Conservation (phyloP, 92 coral and sea anemone genomes). For the Metridium senile region DNA sequence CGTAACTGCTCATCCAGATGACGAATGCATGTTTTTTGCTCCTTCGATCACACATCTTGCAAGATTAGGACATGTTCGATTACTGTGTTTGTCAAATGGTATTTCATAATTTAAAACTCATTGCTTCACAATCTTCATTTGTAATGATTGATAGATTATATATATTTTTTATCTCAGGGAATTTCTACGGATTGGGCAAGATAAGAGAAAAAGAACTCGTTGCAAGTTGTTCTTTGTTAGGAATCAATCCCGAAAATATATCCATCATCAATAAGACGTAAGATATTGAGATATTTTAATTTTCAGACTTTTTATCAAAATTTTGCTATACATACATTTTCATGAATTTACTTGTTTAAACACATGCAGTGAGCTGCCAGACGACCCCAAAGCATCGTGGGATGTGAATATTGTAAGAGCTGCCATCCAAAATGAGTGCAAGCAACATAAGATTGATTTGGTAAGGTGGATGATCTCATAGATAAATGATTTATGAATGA, state of each 20-base stretch:
- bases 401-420: conserved; percentile 51
- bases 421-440: conserved; percentile 53
- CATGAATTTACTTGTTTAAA: too few relatives aligned
- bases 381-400: conserved; percentile 72
- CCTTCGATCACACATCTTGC: conserved; percentile 74
- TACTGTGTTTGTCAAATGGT: conserved; percentile 87
- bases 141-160: too few relatives aligned
- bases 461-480: conserved; percentile 53
- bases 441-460: conserved; percentile 57
- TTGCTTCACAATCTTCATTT: too few relatives aligned
- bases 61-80: conserved; percentile 53
- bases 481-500: too few relatives aligned
- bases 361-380: conserved; percentile 47
- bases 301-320: too few relatives aligned
- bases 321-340: too few relatives aligned
- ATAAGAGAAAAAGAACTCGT: conserved; percentile 70
- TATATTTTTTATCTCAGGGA: conserved; percentile 66
- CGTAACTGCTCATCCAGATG: conserved; percentile 96
- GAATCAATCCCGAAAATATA: conserved; percentile 62
- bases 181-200: conserved; percentile 75
- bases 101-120: too few relatives aligned
- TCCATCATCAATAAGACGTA: conserved; percentile 73
- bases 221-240: conserved; percentile 83
- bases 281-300: background rate
- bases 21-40: conserved; percentile 98